Conservation (phyloP, 92 coral and sea anemone species). For the Muricea muricata region DNA sequence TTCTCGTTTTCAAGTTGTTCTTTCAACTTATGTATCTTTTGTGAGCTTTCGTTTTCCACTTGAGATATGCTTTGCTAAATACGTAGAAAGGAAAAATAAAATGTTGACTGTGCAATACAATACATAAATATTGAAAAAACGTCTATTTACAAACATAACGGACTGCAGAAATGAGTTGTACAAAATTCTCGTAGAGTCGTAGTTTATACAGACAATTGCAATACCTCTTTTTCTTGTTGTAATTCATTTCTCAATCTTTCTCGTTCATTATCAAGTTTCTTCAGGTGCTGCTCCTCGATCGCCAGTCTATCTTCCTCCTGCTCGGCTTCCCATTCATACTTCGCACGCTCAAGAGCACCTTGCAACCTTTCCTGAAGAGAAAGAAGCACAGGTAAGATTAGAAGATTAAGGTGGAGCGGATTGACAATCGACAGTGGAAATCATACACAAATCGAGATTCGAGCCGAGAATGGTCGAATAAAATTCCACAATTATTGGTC, state of each 20-base stretch:
- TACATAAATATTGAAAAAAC: too few relatives aligned
- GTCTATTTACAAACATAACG: too few relatives aligned
- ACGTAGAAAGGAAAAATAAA: not conserved
- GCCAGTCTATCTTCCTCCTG: constrained; percentile 81
- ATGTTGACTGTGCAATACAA: too few relatives aligned
- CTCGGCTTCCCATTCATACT: constrained; percentile 87
- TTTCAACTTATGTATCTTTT: not conserved
- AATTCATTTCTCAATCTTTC: constrained; percentile 21
- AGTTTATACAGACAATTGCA: not conserved
- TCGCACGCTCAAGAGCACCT: constrained; percentile 77
- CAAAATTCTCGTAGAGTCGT: too few relatives aligned
- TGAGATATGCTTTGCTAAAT: constrained; percentile 5
- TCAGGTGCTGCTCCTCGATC: constrained; percentile 28
- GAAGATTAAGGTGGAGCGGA: too few relatives aligned
- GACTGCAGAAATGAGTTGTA: too few relatives aligned
- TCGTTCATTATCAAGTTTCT: constrained; percentile 14
- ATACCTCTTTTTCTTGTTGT: constrained; percentile 13
- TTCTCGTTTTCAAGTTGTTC: not conserved
- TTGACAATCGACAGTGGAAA: too few relatives aligned
- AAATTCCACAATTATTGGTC: too few relatives aligned
- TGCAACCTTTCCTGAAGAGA: constrained; percentile 72
- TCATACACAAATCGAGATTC: too few relatives aligned
- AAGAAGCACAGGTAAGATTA: too few relatives aligned
- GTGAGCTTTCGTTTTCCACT: not conserved
- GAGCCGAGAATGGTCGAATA: too few relatives aligned